phyloP scores from a whole-genome alignment of 23 tunicate species.

The Ciona savignyi region DNA sequence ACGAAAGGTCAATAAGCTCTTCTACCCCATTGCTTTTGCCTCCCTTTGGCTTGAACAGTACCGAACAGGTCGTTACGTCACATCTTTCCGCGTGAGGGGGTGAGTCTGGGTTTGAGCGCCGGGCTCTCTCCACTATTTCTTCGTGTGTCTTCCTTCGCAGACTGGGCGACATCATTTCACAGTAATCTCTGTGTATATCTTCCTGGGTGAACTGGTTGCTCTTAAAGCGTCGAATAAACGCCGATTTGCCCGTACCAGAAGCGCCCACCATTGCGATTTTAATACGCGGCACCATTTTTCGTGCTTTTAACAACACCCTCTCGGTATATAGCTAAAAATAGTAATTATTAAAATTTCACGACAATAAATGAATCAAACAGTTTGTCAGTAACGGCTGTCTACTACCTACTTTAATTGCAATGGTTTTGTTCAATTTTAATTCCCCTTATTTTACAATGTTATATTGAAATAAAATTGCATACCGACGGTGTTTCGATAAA shows the following conservation, averaged over 20 bases:
- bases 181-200: background rate
- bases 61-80: background rate
- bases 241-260: constrained; percentile 6
- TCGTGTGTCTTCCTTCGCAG: no score
- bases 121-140: no score
- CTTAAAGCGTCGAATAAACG: constrained; percentile 6
- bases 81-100: background rate
- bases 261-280: constrained; percentile 7
- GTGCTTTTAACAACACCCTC: background rate
- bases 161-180: background rate
- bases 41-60: background rate
- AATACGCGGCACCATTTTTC: background rate
- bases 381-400: no score
- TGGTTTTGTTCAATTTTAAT: no score
- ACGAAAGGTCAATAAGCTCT: background rate
- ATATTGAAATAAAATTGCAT: no score
- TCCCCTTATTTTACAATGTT: no score
- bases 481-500: no score
- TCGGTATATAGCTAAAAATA: background rate
- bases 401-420: no score
- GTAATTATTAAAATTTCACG: no score
- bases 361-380: no score
- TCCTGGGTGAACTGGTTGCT: constrained; percentile 6
- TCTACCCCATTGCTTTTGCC: background rate
- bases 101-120: no score